Base-by-base conservation (phyloP, 2,797 vertebrate genomes). In the Ptychadena robeensis region DNA sequence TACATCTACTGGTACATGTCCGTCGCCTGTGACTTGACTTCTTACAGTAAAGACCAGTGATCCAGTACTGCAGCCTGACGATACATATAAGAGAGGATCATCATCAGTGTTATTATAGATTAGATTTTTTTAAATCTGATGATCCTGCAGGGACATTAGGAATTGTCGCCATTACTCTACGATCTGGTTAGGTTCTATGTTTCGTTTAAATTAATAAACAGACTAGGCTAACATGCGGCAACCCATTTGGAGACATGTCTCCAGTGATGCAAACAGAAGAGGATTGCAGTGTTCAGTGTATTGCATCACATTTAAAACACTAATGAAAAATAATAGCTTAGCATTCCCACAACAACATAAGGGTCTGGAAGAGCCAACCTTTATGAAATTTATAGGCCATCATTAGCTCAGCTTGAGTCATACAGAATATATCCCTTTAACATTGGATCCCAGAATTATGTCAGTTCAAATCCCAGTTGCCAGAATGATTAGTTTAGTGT, bases 401-500 rank as follows among this genome's bases (percentile, higher is more conserved):
- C 30, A 68, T 74, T 74, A 74, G 27, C 27, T 66, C 31, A 66
- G 31, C 34, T 40, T 75, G n/a, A 76, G 65, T n/a, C 35, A 63
- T 70, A 14, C 48, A 69, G 27, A 69, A 71, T 63, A 76, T 70
- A 76, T 48, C 63, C 48, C 48, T 40, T 77, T 22, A 77, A 30
- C 15, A 71, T 15, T 22, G 9, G n/a, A 82, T 67, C 12, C 34
- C 73, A 65, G 38, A 71, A 77, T 71, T 67, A 70, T 78, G 37
- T 66, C 57, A 63, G 14, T 40, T 78, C 18, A 64, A 82, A 77
- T 82, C 74, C 74, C 61, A 57, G 30, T 78, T 66, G 74, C 63
- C 59, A 44, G 28, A 72, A 78, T 77, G 37, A 78, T 78, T 83
- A 78, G 66, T 72, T 66, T 32, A 78, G 72, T 38, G 61, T 64